Evolutionary conservation across 2,797 vertebrate genomes (phyloP).

Genomic region (Thaleichthys pacificus): DNA sequence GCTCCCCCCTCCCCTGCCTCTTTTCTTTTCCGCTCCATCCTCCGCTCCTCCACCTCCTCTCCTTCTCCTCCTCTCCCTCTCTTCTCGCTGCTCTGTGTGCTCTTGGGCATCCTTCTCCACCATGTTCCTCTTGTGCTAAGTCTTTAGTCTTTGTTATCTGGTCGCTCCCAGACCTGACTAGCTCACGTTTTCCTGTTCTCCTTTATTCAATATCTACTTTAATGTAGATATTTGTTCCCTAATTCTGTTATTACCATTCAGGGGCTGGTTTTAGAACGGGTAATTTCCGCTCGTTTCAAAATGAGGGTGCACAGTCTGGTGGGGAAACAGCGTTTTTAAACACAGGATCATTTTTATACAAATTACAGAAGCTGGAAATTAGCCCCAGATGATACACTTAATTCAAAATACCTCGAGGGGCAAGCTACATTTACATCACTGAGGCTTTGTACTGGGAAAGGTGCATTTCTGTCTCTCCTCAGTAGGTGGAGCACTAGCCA

Average conservation of each 20-base stretch:
- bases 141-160: neutral
- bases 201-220: neutral
- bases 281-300: too few relatives aligned
- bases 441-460: constrained; percentile 9
- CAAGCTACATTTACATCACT: constrained; percentile 25
- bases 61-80: neutral
- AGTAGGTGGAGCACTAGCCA: constrained; percentile 76
- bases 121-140: neutral
- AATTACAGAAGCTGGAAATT: constrained; percentile 46
- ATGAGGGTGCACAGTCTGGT: neutral
- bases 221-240: constrained; percentile 8
- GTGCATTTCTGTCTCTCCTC: constrained; percentile 47
- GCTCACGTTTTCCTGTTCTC: neutral
- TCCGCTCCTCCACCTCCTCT: neutral
- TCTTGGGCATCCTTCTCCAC: neutral
- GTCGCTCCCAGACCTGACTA: neutral
- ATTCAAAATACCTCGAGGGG: constrained; percentile 32
- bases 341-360: constrained; percentile 40
- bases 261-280: constrained; percentile 10
- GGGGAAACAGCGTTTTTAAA: constrained; percentile 25
- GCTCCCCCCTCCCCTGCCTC: neutral
- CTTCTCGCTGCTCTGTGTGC: too few relatives aligned
- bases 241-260: constrained; percentile 23
- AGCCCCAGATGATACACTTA: constrained; percentile 45
- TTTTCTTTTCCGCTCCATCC: too few relatives aligned